Evolutionary conservation across 2,888 invertebrate species (phyloP), one percentile per base, ranked within the genome.

Genomic region (Habrosyne pyritoides): DNA sequence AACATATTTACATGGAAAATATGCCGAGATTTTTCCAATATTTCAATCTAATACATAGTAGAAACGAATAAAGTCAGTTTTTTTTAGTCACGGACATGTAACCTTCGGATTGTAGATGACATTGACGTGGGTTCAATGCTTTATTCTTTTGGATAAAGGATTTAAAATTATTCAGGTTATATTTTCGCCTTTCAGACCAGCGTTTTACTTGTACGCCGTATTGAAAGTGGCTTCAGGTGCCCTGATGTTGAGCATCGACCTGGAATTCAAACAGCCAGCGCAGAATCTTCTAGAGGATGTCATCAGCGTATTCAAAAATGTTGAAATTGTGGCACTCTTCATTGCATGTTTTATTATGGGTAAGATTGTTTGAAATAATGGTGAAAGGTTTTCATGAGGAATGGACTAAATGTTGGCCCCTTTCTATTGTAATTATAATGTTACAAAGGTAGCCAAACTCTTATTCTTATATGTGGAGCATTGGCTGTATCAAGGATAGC

Each of bases 221-320:
- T 77, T 96, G 68, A 96, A 96, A 82, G 87, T 96, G 2, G 83
- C 94, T 7, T 95, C 95, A 22, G 96, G 95, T 0, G 80, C 93
- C 6, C 79, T 96, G 50, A 96, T 96, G 94, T 81, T 96, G 67
- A 93, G 94, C 73, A 95, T 96, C 58, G 95, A 96, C 79, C 86
- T 96, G 69, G 95, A 96, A 83, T 96, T 96, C 84, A 96, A 96
- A 81, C 93, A 95, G 68, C 96, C 96, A 0, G 94, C 96, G 22
- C 93, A 93, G 67, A 95, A 95, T 73, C 94, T 96, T 14, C 87
- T 96, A 1, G 92, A 94, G 24, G 96, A 96, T 81, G 95, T 96
- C 48, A 88, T 95, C 60, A 83, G 89, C 12, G 95, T 96, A 36
- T 89, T 96, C 61, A 94, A 93, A 63, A 96, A 95, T 75, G 76